Conservation (phyloP, 2,113 vertebrate species). For the Electrona antarctica region DNA sequence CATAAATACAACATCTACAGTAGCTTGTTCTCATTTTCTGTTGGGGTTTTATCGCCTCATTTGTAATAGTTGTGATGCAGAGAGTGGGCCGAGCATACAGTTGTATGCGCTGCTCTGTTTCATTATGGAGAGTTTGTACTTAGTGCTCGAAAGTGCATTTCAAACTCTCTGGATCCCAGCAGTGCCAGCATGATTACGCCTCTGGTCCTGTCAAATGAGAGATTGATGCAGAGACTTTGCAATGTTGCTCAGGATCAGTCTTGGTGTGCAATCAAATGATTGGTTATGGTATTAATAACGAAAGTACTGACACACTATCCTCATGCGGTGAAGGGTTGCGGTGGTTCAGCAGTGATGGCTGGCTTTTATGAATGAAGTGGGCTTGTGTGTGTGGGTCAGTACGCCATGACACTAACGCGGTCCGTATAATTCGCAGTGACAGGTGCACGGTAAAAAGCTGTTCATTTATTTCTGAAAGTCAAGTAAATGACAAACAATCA, state of each 20-base stretch:
- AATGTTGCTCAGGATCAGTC: conserved; percentile 60
- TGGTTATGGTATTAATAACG: too few relatives aligned
- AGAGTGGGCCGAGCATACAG: conserved; percentile 26
- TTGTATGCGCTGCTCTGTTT: background rate
- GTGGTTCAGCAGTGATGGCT: too few relatives aligned
- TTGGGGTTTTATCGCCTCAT: conserved; percentile 20
- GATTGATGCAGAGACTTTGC: conserved; percentile 61
- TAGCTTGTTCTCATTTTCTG: conserved; percentile 24
- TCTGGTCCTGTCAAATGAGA: conserved; percentile 68
- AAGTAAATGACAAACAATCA: too few relatives aligned
- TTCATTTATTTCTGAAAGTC: too few relatives aligned
- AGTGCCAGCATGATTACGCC: conserved; percentile 39
- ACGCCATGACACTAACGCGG: too few relatives aligned
- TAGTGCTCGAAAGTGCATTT: conserved; percentile 7
- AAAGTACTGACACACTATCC: too few relatives aligned
- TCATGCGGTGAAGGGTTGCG: too few relatives aligned
- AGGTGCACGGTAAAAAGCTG: too few relatives aligned
- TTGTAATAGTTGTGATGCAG: conserved; percentile 17
- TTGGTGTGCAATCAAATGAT: conserved; percentile 26
- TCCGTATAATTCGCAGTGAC: too few relatives aligned
- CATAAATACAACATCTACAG: conserved; percentile 36
- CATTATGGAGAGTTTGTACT: background rate
- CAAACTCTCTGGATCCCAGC: conserved; percentile 28
- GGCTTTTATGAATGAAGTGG: too few relatives aligned
- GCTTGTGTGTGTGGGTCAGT: too few relatives aligned